These are phyloP conservation scores for Lethocerus indicus DNA, from an alignment of 1,140 invertebrate species.

Conservation along the genomic window DNA sequence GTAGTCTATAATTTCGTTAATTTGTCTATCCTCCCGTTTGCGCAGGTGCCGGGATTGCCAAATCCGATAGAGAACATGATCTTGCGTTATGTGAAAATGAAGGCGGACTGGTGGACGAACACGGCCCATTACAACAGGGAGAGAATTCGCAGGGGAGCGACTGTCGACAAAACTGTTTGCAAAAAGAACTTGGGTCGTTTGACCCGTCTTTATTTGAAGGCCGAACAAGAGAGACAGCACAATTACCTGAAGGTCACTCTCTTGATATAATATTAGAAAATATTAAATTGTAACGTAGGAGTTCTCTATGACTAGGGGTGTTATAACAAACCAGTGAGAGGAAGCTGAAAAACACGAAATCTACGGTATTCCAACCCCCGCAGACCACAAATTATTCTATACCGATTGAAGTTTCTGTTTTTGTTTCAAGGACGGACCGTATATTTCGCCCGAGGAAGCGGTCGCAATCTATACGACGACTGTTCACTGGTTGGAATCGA, in stretches of 20 bases:
- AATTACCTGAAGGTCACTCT: slow-evolving; percentile 79
- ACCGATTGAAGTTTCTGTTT: neutral
- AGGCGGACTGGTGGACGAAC: slow-evolving; percentile 99
- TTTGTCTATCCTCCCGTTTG: neutral
- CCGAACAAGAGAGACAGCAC: slow-evolving; percentile 97
- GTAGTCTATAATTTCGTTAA: too few relatives aligned
- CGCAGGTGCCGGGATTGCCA: slow-evolving; percentile 81
- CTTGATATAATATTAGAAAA: neutral
- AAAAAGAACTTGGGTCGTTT: slow-evolving; percentile 97
- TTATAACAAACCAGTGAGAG: too few relatives aligned
- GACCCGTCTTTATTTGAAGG: slow-evolving; percentile 92
- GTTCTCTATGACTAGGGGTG: too few relatives aligned
- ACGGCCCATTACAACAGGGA: slow-evolving; percentile 99
- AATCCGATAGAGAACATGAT: slow-evolving; percentile 99
- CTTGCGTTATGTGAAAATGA: slow-evolving; percentile 98
- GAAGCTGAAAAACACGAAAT: too few relatives aligned
- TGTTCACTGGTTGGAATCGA: slow-evolving; percentile 96
- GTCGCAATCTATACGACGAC: slow-evolving; percentile 99
- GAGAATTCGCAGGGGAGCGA: slow-evolving; percentile 79
- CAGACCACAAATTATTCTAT: too few relatives aligned
- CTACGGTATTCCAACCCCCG: too few relatives aligned
- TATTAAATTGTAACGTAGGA: neutral
- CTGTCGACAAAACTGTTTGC: slow-evolving; percentile 98
- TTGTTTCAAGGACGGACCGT: slow-evolving; percentile 72
- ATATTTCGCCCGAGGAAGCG: slow-evolving; percentile 97